Evolutionary conservation across 2,797 vertebrate genomes (phyloP).

Genomic region (Vultur gryphus): DNA sequence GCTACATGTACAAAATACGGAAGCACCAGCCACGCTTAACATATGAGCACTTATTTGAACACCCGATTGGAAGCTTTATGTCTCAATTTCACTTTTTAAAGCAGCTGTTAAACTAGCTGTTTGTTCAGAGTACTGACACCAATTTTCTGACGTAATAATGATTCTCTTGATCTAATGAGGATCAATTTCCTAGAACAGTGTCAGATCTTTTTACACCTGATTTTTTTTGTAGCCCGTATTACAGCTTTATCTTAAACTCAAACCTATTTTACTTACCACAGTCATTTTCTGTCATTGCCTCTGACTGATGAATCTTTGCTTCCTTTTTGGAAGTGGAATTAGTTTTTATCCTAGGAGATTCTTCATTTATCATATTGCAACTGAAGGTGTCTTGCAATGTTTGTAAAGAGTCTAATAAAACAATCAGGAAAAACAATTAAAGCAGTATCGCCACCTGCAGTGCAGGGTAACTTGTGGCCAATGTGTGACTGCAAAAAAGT

Average conservation of each 20-base stretch:
- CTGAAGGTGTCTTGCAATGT: neutral
- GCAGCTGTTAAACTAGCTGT: neutral
- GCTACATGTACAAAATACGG: rapidly evolving
- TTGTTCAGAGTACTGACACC: neutral
- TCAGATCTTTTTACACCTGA: neutral
- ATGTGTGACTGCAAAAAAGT: neutral
- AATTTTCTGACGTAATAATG: neutral
- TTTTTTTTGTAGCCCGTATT: neutral
- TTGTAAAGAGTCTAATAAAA: neutral
- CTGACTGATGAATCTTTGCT: neutral
- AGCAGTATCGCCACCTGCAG: neutral
- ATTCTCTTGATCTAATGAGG: neutral
- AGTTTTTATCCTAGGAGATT: neutral
- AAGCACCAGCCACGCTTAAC: neutral
- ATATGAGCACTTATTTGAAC: neutral
- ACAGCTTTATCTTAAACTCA: neutral
- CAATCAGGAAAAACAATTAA: neutral
- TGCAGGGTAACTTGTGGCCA: neutral
- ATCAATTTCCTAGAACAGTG: rapidly evolving
- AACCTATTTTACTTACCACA: conserved; percentile 18
- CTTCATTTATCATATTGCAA: conserved; percentile 18
- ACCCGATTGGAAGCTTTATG: neutral
- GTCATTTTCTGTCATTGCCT: neutral
- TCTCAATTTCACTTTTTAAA: neutral
- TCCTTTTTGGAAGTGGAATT: neutral